These are phyloP conservation scores for Agriotes lineatus DNA, from an alignment of 2,888 invertebrate species.

Conservation along the genomic window DNA sequence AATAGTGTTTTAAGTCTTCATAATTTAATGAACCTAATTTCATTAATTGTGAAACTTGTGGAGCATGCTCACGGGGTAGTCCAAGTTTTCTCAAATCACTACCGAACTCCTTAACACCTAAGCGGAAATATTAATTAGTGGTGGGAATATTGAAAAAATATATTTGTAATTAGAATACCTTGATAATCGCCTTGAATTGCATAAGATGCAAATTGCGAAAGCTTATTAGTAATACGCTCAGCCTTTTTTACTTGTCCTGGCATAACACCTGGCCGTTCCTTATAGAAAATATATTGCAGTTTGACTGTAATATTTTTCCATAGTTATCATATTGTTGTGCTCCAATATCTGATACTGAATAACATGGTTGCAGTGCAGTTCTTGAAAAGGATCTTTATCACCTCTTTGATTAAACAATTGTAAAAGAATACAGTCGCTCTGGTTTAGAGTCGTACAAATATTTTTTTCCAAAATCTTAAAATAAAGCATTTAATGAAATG, in stretches of 20 bases:
- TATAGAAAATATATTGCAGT: constrained; percentile 97
- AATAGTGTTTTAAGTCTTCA: constrained; percentile 93
- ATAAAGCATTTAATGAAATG: constrained; percentile 18
- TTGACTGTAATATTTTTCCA: constrained; percentile 99
- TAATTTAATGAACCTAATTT: constrained; percentile 93
- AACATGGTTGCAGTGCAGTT: constrained; percentile 93
- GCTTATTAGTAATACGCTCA: constrained; percentile 89
- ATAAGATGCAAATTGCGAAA: constrained; percentile 94
- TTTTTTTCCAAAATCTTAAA: constrained; percentile 94
- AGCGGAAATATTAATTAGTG: too few species aligned
- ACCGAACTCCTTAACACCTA: constrained; percentile 89
- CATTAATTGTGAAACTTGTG: constrained; percentile 95
- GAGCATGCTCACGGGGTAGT: constrained; percentile 96
- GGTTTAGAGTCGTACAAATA: constrained; percentile 82
- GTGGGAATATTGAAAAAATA: too few species aligned
- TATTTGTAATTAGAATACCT: too few species aligned
- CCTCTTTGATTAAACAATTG: constrained; percentile 86
- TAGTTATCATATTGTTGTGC: constrained; percentile 99
- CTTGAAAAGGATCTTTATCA: constrained; percentile 95
- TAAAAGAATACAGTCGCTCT: constrained; percentile 86
- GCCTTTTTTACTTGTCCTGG: constrained; percentile 96
- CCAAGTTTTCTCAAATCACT: constrained; percentile 94
- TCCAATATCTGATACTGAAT: constrained; percentile 93
- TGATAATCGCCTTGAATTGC: constrained; percentile 95
- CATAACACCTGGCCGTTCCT: constrained; percentile 95